Conservation (phyloP, 2,888 invertebrate genomes). For the Drosophila conformis region DNA sequence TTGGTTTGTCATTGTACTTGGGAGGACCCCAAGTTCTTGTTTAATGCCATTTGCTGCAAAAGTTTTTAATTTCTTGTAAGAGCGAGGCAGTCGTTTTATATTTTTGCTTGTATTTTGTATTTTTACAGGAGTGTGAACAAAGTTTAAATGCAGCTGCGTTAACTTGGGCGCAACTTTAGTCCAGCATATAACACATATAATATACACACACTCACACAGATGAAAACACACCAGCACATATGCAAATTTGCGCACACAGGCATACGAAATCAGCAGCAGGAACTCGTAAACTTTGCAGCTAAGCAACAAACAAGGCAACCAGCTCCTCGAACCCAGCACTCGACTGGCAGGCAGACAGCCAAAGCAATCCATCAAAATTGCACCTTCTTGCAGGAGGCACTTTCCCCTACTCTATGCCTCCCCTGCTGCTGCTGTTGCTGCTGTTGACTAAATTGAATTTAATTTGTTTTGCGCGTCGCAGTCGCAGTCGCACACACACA, state of each 20-base stretch:
- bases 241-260: conserved; percentile 59
- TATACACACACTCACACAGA: conserved; percentile 13
- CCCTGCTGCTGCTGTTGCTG: conserved; percentile 31
- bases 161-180: conserved; percentile 65
- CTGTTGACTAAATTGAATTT: conserved; percentile 82
- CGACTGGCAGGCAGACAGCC: conserved; percentile 57
- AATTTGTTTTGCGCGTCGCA: conserved; percentile 80
- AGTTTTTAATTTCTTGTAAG: conserved; percentile 66
- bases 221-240: conserved; percentile 33
- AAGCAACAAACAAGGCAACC: conserved; percentile 72
- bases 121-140: conserved; percentile 48
- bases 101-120: conserved; percentile 12
- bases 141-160: conserved; percentile 76
- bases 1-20: conserved; percentile 32
- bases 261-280: conserved; percentile 52
- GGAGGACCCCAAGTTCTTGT: conserved; percentile 42
- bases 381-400: conserved; percentile 78
- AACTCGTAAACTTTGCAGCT: conserved; percentile 74
- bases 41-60: conserved; percentile 60
- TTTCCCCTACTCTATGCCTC: not conserved
- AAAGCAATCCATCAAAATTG: conserved; percentile 84
- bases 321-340: conserved; percentile 48
- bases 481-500: conserved; percentile 53
- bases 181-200: conserved; percentile 32
- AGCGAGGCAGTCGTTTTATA: conserved; percentile 11